A percentile compares a stretch with the other conserved stretches of the same genome.
These are phyloP conservation scores for Chydorus sphaericus DNA, from an alignment of 2,888 invertebrate species.

Conservation along the genomic window DNA sequence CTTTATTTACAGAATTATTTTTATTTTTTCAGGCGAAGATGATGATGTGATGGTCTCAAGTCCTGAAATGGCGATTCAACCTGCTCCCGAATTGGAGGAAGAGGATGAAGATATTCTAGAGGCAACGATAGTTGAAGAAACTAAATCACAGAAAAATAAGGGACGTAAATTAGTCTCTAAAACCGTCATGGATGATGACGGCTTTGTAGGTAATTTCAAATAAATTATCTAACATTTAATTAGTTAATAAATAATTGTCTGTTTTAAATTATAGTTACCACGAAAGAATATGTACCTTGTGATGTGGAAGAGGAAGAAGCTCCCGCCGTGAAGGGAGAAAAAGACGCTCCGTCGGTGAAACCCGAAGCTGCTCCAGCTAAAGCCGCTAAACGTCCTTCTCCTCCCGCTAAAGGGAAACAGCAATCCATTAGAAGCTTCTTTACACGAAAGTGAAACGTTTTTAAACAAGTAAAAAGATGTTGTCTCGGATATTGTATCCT, in stretches of 20 bases:
- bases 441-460: conserved; percentile 19
- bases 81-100: neutral
- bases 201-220: conserved; percentile 26
- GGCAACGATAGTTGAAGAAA: neutral
- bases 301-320: conserved; percentile 18
- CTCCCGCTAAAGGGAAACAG: conserved; percentile 23
- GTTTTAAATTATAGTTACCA: conserved; percentile 18
- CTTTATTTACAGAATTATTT: too few relatives aligned
- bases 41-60: neutral
- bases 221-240: neutral
- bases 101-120: neutral
- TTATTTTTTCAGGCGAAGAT: neutral
- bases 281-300: conserved; percentile 15
- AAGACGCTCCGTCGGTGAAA: conserved; percentile 11
- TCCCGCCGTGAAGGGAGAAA: too few relatives aligned
- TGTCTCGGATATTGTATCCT: too few relatives aligned
- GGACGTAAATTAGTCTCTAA: neutral
- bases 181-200: conserved; percentile 20
- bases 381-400: neutral
- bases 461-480: too few relatives aligned
- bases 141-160: neutral
- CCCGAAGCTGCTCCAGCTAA: neutral
- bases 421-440: conserved; percentile 28
- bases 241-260: neutral
- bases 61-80: neutral